Evolutionary conservation across 2,888 invertebrate genomes (phyloP), one percentile per base, ranked within the genome.

Genomic region (Tryphoninae sp.): DNA sequence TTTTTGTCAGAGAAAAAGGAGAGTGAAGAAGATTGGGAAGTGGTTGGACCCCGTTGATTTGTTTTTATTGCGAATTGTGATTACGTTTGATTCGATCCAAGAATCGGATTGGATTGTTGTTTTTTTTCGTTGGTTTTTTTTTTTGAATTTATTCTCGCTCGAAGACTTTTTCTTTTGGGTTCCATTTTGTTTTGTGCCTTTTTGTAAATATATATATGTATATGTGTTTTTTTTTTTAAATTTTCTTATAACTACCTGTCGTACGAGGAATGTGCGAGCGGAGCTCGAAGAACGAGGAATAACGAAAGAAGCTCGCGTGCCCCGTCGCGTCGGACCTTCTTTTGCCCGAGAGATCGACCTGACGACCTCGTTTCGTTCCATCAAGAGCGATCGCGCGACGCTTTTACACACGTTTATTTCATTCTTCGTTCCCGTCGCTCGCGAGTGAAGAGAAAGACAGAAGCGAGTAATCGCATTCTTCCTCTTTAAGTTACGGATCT

Each of bases 1-100:
- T 74, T 84, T 87, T 86, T 85, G 85, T 83, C 81, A 84, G 83
- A 73, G 79, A 86, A 68, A 33, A 61, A 19, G 42, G 16, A 53
- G 6, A 53, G n/a, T 53, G 53, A 19, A 53, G 53, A 16, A 53
- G 19, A 53, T 19, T 16, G 19, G 2, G 19, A 53, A 6, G 19
- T 13, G 13, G 2, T 45, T 11, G 2, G 9, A 19, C 19, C 19
- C 19, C 13, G 16, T 53, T 53, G 16, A 55, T 55, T 16, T 16
- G 16, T 16, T 22, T 55, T 19, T 55, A 22, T 55, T 55, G 6
- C 19, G 55, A 7, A 22, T n/a, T 55, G 22, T 2, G 16, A 19
- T 8, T 1, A 55, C 16, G 7, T 45, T 11, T 11, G 13, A 2
- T 45, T 45, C 45, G 45, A 45, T 33, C 33, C 13, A 45, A 2